These are phyloP conservation scores for Mantis religiosa DNA, from an alignment of 2,888 invertebrate genomes.

Conservation along the genomic window DNA sequence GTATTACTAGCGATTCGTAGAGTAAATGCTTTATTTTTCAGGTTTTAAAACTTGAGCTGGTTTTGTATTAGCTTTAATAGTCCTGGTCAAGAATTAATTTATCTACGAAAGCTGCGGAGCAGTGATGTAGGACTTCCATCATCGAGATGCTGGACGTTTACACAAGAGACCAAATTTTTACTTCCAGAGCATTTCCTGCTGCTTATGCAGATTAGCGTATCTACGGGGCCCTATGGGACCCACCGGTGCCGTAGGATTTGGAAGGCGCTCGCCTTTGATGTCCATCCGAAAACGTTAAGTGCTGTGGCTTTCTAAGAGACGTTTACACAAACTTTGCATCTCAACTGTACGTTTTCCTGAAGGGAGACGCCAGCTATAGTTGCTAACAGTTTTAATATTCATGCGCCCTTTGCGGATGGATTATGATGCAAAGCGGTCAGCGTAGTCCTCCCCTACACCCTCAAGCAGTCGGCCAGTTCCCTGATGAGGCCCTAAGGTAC, in stretches of 20 bases:
- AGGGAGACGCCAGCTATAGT: slow-evolving; percentile 2
- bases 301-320: background rate
- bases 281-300: background rate
- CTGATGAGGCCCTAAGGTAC: slow-evolving; percentile 9
- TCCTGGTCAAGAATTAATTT: no score
- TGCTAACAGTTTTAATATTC: slow-evolving; percentile 29
- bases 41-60: no score
- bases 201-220: background rate
- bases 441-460: background rate
- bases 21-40: no score
- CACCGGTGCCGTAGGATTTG: background rate
- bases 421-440: slow-evolving; percentile 30
- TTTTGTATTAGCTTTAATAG: no score
- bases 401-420: slow-evolving; percentile 29
- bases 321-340: background rate
- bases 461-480: background rate
- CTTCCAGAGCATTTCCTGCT: background rate
- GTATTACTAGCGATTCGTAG: no score
- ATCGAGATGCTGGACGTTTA: no score
- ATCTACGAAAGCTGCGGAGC: no score
- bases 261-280: background rate
- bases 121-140: no score
- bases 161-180: background rate
- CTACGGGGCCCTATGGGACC: background rate
- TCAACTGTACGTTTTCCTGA: background rate